Percentiles rank a stretch among this genome's conserved stretches.
Conservation (phyloP, 2,888 invertebrate species). For the Polia nebulosa region DNA sequence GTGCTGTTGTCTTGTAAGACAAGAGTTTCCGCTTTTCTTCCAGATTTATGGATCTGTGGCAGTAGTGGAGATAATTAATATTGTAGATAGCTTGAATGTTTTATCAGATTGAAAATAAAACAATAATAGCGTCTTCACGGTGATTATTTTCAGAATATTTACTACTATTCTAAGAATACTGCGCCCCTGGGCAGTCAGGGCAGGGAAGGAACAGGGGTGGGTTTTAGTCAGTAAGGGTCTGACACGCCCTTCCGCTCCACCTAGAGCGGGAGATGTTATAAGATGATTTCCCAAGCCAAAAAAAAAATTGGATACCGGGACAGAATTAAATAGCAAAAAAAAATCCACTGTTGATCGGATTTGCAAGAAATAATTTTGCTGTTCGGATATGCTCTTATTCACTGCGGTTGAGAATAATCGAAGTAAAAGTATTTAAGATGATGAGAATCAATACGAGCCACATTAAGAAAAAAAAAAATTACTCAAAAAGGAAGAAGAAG, state of each 20-base stretch:
- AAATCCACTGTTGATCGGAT: no score
- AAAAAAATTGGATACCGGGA: no score
- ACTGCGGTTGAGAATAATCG: neutral
- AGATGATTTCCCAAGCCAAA: no score
- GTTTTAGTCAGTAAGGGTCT: no score
- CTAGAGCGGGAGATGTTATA: no score
- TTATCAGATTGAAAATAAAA: neutral
- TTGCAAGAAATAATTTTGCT: neutral
- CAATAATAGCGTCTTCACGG: neutral
- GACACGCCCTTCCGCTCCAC: no score
- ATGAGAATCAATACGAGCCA: neutral
- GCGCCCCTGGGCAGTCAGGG: no score
- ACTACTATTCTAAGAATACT: neutral
- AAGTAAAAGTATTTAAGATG: neutral
- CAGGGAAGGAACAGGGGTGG: no score
- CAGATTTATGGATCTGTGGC: constrained; percentile 59
- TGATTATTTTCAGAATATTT: neutral
- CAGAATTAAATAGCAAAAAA: no score
- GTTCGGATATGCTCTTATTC: no score
- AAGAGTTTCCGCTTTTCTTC: constrained; percentile 61
- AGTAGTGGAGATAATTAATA: constrained; percentile 31
- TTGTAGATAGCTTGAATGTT: constrained; percentile 15
- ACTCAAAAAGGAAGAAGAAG: neutral
- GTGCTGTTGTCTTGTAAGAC: constrained; percentile 51
- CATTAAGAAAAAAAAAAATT: neutral